phyloP scores from a whole-genome alignment of 2,113 vertebrate species.

The Eclectus roratus region DNA sequence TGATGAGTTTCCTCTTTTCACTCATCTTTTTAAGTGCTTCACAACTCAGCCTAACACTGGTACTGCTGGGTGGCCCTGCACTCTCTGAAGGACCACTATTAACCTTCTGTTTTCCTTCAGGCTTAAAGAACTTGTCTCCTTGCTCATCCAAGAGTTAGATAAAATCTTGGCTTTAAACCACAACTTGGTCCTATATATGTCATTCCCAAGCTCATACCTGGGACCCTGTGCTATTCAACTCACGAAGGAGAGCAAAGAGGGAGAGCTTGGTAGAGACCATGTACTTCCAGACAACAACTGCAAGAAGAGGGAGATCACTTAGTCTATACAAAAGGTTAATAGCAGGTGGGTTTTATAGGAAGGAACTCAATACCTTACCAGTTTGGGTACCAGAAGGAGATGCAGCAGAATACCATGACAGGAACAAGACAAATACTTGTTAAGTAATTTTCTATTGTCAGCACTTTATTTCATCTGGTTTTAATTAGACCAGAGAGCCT shows the following conservation, averaged over 20 bases:
- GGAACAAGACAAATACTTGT: slow-evolving; percentile 7
- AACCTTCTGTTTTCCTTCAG: background rate
- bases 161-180: background rate
- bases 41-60: background rate
- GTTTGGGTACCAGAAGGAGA: background rate
- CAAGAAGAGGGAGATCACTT: background rate
- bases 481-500: background rate
- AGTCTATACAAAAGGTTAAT: background rate
- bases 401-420: background rate
- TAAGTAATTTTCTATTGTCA: background rate
- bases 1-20: background rate
- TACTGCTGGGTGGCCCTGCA: background rate
- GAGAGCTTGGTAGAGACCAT: rapidly evolving
- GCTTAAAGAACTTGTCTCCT: background rate
- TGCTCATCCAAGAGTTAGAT: background rate
- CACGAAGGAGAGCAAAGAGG: rapidly evolving
- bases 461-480: background rate
- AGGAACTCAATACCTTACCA: background rate
- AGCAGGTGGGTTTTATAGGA: background rate
- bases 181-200: background rate
- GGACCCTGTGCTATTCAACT: background rate
- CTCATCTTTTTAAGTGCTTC: background rate
- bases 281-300: background rate
- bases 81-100: background rate
- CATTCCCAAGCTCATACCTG: background rate